Percentiles rank a stretch among this genome's conserved stretches.
Conservation (phyloP, 2,888 invertebrate species). For the Trichopoda pennipes region DNA sequence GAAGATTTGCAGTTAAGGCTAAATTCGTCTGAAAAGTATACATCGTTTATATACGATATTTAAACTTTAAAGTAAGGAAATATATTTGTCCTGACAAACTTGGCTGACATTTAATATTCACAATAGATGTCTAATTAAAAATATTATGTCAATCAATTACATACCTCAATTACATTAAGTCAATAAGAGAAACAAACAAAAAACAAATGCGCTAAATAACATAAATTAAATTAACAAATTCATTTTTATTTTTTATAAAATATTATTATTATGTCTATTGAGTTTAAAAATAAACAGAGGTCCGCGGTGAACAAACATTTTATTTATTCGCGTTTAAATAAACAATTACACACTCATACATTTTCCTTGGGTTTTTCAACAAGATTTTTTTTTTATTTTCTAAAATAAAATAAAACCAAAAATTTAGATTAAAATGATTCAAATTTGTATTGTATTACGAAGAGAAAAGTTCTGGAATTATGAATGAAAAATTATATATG, state of each 20-base stretch:
- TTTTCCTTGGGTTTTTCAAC: no score
- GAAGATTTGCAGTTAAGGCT: no score
- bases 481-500: no score
- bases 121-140: constrained; percentile 6
- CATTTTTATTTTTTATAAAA: neutral
- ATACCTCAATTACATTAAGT: constrained; percentile 20
- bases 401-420: no score
- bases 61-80: neutral
- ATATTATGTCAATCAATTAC: constrained; percentile 25
- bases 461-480: no score
- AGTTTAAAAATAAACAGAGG: neutral
- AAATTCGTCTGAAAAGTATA: no score
- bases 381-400: no score
- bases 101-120: constrained; percentile 15
- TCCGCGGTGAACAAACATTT: no score
- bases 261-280: neutral
- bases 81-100: neutral
- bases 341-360: no score
- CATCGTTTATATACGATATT: neutral
- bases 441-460: no score
- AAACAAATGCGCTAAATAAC: constrained; percentile 11
- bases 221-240: constrained; percentile 32
- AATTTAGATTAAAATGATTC: no score
- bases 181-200: constrained; percentile 15
- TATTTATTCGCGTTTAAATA: no score